These are phyloP conservation scores for Sorex maritimensis DNA, from an alignment of 2,797 vertebrate genomes.

Conservation along the genomic window DNA sequence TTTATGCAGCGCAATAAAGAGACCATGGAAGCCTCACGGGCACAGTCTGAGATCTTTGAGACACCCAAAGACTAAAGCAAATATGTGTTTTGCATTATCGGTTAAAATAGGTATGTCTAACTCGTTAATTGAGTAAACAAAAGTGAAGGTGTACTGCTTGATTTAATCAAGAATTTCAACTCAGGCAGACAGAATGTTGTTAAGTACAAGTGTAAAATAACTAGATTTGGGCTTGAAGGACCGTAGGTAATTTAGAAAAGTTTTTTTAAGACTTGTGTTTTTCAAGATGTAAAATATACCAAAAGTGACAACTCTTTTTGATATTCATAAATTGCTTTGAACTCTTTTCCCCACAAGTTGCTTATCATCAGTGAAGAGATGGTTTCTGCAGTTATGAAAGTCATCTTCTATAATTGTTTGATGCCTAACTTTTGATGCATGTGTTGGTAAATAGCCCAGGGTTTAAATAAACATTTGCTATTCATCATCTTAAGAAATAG, in stretches of 20 bases:
- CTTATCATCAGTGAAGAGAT: constrained; percentile 35
- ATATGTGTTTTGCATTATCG: background rate
- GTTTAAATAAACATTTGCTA: constrained; percentile 82
- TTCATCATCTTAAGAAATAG: constrained; percentile 82
- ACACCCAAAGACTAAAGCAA: background rate
- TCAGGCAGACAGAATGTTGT: no score
- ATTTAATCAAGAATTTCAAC: no score
- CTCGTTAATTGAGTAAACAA: background rate
- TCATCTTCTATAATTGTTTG: constrained; percentile 32
- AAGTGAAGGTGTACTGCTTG: no score
- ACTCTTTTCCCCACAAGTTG: background rate
- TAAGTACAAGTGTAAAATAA: no score
- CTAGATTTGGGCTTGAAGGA: background rate
- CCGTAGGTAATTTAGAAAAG: background rate
- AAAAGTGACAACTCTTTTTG: constrained; percentile 17
- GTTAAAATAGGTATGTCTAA: background rate
- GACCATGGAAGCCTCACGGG: background rate
- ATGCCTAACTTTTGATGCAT: constrained; percentile 58
- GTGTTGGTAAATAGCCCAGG: constrained; percentile 66
- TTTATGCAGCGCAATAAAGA: background rate
- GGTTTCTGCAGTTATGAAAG: constrained; percentile 13
- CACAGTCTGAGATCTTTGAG: background rate
- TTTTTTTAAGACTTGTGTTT: background rate
- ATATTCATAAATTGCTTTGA: constrained; percentile 11
- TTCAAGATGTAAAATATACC: background rate